phyloP scores from a whole-genome alignment of 2,113 vertebrate species.

The Cisticola juncidis region DNA sequence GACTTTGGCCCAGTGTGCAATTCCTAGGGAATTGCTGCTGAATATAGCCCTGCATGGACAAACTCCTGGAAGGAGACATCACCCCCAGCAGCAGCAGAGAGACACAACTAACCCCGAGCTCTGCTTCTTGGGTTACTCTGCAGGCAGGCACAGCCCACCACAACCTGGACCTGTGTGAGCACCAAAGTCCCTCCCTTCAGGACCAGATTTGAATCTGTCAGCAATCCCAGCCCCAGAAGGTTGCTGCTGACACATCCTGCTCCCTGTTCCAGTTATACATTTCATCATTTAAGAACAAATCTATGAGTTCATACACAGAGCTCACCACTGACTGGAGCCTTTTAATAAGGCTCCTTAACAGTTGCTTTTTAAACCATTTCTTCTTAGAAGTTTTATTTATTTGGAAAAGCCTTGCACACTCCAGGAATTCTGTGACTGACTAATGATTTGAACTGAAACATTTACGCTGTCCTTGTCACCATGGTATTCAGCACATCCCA shows the following conservation, averaged over 20 bases:
- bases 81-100: not conserved
- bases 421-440: not conserved
- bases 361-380: not conserved
- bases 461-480: not conserved
- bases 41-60: not conserved
- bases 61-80: not conserved
- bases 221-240: not conserved
- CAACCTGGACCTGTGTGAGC: not conserved
- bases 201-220: accelerated
- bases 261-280: not conserved
- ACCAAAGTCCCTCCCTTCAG: not conserved
- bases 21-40: not conserved
- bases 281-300: not conserved
- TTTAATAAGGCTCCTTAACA: not conserved
- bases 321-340: not conserved
- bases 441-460: not conserved
- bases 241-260: not conserved
- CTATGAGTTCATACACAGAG: not conserved
- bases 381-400: not conserved
- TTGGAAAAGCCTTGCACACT: not conserved
- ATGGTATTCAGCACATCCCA: not conserved
- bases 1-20: not conserved
- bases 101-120: not conserved
- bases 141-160: not conserved
- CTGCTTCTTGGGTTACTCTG: not conserved